A percentile compares a stretch with the other conserved stretches of the same genome.
Evolutionary conservation across 2,888 invertebrate genomes (phyloP).

Genomic region (Stomorhina lunata): DNA sequence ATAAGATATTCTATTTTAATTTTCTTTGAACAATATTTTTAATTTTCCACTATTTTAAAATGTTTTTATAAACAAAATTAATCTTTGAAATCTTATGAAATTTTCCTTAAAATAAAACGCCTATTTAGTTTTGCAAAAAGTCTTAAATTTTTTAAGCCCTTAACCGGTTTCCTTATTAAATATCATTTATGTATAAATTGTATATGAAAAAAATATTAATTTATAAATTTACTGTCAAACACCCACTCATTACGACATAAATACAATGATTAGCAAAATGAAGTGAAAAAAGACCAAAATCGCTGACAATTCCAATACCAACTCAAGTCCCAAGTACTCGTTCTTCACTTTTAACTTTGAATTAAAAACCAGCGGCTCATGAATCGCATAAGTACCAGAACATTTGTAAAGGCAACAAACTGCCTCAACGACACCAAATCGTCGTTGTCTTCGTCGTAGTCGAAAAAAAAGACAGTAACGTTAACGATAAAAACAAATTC

Average conservation of each 20-base stretch:
- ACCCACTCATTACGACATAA: constrained; percentile 33
- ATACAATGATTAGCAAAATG: constrained; percentile 29
- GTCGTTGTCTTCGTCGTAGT: too few species aligned
- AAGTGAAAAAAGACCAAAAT: background rate
- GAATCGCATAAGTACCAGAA: constrained; percentile 1
- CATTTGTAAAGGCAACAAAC: constrained; percentile 17
- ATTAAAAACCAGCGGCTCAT: constrained; percentile 21
- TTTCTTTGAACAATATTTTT: background rate
- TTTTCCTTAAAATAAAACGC: too few species aligned
- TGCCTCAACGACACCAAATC: background rate
- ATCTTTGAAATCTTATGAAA: too few species aligned
- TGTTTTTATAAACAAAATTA: too few species aligned
- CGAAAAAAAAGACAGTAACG: constrained; percentile 8
- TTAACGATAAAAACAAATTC: constrained; percentile 61
- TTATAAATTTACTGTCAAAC: constrained; percentile 20
- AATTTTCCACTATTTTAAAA: constrained; percentile 6
- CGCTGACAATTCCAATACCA: constrained; percentile 29
- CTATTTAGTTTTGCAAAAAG: too few species aligned
- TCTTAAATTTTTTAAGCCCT: background rate
- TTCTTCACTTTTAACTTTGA: too few species aligned
- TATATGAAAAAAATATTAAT: background rate
- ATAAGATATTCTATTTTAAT: background rate
- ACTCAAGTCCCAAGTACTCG: constrained; percentile 36
- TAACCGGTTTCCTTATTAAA: background rate
- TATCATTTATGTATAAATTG: background rate